phyloP scores from a whole-genome alignment of 2,797 vertebrate genomes.

The Enoplosus armatus region DNA sequence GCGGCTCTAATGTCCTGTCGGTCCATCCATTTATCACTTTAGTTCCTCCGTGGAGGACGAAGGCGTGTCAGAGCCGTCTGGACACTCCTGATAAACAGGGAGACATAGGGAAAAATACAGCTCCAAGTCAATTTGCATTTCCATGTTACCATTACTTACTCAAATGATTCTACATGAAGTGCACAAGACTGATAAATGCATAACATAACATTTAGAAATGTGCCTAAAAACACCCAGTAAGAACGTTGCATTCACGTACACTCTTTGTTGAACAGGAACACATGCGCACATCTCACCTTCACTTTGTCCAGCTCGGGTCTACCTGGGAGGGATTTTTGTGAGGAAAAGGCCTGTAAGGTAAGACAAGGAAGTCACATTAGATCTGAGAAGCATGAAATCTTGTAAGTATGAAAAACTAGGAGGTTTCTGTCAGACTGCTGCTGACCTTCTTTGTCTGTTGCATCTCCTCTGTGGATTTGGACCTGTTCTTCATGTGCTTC shows the following conservation, averaged over 20 bases:
- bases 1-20: background rate
- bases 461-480: slow-evolving; percentile 90
- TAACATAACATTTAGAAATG: background rate
- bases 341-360: slow-evolving; percentile 83
- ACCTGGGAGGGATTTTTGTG: slow-evolving; percentile 90
- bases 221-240: too few relatives aligned
- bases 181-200: background rate
- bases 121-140: background rate
- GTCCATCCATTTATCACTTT: slow-evolving; percentile 69
- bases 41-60: slow-evolving; percentile 81
- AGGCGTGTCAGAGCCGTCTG: slow-evolving; percentile 76
- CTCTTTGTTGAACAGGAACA: background rate
- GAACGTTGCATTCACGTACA: background rate
- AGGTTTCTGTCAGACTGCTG: background rate
- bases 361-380: slow-evolving; percentile 10
- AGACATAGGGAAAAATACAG: background rate
- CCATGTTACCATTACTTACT: too few relatives aligned
- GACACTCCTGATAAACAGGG: slow-evolving; percentile 77
- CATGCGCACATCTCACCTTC: slow-evolving; percentile 78
- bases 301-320: slow-evolving; percentile 85
- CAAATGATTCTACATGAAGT: background rate
- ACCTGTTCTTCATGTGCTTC: slow-evolving; percentile 89
- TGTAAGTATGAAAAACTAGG: too few relatives aligned
- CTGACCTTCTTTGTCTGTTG: slow-evolving; percentile 89
- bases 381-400: background rate